Evolutionary conservation across 2,888 invertebrate genomes (phyloP).

Genomic region (Seira ritae): DNA sequence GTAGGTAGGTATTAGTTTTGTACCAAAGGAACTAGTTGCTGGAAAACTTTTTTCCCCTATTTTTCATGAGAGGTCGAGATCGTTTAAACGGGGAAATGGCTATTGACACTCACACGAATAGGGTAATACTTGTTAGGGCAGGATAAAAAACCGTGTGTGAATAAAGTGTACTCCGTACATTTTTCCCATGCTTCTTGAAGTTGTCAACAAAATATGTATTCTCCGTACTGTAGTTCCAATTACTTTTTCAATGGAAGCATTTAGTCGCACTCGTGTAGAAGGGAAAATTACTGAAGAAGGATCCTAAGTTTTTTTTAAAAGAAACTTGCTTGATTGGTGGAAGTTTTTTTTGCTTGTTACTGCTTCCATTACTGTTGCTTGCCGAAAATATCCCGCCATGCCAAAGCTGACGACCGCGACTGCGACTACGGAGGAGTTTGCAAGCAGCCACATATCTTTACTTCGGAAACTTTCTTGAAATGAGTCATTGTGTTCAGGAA

Average conservation of each 20-base stretch:
- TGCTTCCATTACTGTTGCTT: background rate
- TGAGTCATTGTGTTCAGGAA: background rate
- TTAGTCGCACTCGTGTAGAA: background rate
- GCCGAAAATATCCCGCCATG: background rate
- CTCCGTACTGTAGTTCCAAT: constrained; percentile 20
- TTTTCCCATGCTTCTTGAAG: background rate
- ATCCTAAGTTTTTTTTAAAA: background rate
- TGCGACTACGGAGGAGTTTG: background rate
- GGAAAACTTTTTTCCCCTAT: constrained; percentile 13
- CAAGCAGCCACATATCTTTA: background rate
- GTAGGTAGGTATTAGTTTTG: background rate
- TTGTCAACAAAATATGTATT: constrained; percentile 51
- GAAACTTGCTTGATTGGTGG: background rate
- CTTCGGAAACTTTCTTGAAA: background rate
- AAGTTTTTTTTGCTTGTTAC: background rate
- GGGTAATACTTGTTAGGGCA: background rate
- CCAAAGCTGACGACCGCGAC: background rate
- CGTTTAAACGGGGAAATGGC: constrained; percentile 1
- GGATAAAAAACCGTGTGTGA: background rate
- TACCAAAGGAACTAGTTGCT: constrained; percentile 14
- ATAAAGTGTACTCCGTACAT: background rate
- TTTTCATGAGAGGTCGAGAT: background rate
- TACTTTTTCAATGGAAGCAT: background rate
- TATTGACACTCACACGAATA: background rate
- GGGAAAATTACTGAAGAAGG: background rate